Base-by-base conservation (phyloP, 1,140 invertebrate species). In the Hycleus cichorii region DNA sequence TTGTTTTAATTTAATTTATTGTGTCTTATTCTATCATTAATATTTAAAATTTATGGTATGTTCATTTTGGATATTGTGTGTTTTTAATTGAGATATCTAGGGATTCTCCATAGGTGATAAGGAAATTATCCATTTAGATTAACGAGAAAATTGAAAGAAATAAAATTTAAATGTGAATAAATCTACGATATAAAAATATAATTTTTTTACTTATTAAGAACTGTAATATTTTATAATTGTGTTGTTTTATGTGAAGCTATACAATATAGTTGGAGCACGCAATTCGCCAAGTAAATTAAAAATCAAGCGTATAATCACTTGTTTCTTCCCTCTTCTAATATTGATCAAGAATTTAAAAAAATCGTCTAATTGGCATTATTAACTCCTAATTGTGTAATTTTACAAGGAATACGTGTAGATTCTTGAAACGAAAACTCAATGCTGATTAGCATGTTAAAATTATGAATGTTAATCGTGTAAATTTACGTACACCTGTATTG, bases 161-260 rank as follows among this genome's bases (percentile, higher is more conserved):
- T 39, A 39, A 39, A 39, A 12, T 39, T 40, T 38, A 53, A 40
- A 58, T 42, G 44, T 51, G 48, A 52, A 52, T 58, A 48, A 58
- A 47, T 53, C 51, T 53, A 53, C 25, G 53, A 32, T 47, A 53
- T 52, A 7, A 39, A 39, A 39, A 51, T 50, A 58, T 52, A 51
- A 52, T 45, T 58, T 48, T 60, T 60, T 60, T 60, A 60, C 42
- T 42, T 47, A 40, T 39, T 40, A 26, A 43, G 49, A 56, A 18
- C 25, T 32, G 32, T 55, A 9, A 57, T 56, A 56, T 55, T 60
- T 49, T 50, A 58, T 58, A 45, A 51, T 44, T 60, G 42, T 53
- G 58, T 49, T 55, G 42, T 61, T 51, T 57, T 4, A 47, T 60
- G 48, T 60, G 53, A 60, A 51, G 59, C 59, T 57, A 50, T 60